A percentile compares a stretch with the other conserved stretches of the same genome.
Evolutionary conservation across 2,888 invertebrate species (phyloP).

Genomic region (Gymnoscelis rufifasciata): DNA sequence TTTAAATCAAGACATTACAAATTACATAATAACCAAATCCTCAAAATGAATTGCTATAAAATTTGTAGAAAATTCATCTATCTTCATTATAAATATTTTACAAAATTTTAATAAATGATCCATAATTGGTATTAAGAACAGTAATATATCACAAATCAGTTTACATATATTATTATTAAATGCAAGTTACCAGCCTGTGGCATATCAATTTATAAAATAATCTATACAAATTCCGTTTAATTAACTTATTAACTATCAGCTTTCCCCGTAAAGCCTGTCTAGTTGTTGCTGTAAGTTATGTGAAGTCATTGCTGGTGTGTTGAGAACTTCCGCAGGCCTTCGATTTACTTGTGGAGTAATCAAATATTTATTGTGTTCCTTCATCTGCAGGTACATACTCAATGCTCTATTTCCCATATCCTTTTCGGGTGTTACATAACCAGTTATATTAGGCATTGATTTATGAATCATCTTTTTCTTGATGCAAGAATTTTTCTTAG

Average conservation of each 20-base stretch:
- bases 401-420: conserved; percentile 46
- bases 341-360: conserved; percentile 54
- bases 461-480: conserved; percentile 56
- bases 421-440: conserved; percentile 43
- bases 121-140: background rate
- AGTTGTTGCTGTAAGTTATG: conserved; percentile 63
- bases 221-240: no score
- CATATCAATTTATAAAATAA: conserved; percentile 17
- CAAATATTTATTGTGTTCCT: conserved; percentile 60
- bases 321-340: conserved; percentile 29
- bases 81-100: no score
- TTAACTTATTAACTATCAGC: conserved; percentile 26
- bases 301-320: conserved; percentile 61
- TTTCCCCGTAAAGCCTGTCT: conserved; percentile 56
- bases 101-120: no score
- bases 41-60: no score
- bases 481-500: conserved; percentile 52
- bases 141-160: background rate
- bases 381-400: conserved; percentile 64
- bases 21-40: no score
- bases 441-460: conserved; percentile 55
- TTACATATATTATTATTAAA: background rate
- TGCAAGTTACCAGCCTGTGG: conserved; percentile 29
- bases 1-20: no score
- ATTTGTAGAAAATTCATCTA: no score